Evolutionary conservation across 2,888 invertebrate genomes (phyloP).

Genomic region (Masnerella sp.): DNA sequence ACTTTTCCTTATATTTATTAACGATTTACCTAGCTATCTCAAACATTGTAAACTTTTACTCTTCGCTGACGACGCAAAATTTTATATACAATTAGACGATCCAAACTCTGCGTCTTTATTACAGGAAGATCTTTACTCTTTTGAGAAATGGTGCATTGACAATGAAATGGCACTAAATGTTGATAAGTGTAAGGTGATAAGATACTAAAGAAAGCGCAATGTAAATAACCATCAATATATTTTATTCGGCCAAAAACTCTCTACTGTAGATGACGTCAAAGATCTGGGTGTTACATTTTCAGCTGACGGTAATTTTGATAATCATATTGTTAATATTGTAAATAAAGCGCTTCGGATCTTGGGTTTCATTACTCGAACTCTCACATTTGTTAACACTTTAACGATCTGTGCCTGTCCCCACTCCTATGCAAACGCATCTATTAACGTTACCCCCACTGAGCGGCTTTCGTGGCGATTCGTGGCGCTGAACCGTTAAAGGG

Average conservation of each 20-base stretch:
- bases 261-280: not conserved
- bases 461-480: too few species aligned
- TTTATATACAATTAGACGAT: not conserved
- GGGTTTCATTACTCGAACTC: not conserved
- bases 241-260: not conserved
- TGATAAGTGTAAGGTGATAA: not conserved
- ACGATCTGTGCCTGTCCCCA: too few species aligned
- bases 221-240: not conserved
- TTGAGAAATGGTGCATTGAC: not conserved
- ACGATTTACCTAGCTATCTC: not conserved
- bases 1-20: constrained; percentile 14
- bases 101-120: not conserved
- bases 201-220: not conserved
- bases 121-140: not conserved
- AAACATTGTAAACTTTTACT: constrained; percentile 1
- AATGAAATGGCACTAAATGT: not conserved
- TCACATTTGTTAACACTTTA: not conserved
- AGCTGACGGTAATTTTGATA: not conserved
- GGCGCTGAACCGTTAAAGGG: too few species aligned
- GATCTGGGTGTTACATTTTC: not conserved
- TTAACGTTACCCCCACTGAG: too few species aligned
- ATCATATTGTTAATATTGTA: not conserved
- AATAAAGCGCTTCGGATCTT: not conserved
- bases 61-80: constrained; percentile 20
- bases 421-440: too few species aligned